Evolutionary conservation across 2,797 vertebrate species (phyloP).

Genomic region (Etheostoma perlongum): DNA sequence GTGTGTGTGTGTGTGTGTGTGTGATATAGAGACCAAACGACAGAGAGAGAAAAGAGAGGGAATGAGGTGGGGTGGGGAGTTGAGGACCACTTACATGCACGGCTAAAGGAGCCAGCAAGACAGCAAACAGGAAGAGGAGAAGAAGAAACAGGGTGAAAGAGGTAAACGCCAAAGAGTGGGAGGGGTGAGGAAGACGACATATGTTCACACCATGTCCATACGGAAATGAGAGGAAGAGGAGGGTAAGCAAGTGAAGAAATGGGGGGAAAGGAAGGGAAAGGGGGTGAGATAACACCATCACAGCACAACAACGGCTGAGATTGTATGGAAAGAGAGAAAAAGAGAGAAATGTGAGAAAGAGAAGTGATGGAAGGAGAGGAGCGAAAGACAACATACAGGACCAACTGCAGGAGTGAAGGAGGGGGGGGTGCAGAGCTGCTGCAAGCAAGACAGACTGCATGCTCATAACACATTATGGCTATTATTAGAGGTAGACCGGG

Average conservation of each 20-base stretch:
- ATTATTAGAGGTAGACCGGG: constrained; percentile 71
- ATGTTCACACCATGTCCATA: constrained; percentile 42
- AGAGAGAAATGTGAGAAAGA: constrained; percentile 29
- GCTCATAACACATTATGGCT: constrained; percentile 74
- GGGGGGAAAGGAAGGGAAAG: constrained; percentile 11
- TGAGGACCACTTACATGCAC: constrained; percentile 40
- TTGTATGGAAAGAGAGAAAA: constrained; percentile 34
- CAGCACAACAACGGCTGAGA: constrained; percentile 14
- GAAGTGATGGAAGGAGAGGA: constrained; percentile 24
- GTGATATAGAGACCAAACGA: constrained; percentile 12
- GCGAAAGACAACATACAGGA: constrained; percentile 30
- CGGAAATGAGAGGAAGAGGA: constrained; percentile 7
- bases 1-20: constrained; percentile 16
- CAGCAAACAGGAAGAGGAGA: constrained; percentile 19
- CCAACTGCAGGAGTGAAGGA: constrained; percentile 18
- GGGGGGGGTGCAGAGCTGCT: constrained; percentile 45
- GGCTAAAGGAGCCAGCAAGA: constrained; percentile 25
- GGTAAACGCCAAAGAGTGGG: constrained; percentile 34
- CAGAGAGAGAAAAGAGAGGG: constrained; percentile 11
- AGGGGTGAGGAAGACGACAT: constrained; percentile 43
- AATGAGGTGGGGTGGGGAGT: constrained; percentile 27
- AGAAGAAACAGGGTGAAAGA: neutral
- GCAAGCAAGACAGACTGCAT: constrained; percentile 61
- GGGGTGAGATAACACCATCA: constrained; percentile 33
- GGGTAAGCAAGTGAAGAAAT: neutral